phyloP scores from a whole-genome alignment of 2,113 vertebrate species.

The Cepphus grylle region DNA sequence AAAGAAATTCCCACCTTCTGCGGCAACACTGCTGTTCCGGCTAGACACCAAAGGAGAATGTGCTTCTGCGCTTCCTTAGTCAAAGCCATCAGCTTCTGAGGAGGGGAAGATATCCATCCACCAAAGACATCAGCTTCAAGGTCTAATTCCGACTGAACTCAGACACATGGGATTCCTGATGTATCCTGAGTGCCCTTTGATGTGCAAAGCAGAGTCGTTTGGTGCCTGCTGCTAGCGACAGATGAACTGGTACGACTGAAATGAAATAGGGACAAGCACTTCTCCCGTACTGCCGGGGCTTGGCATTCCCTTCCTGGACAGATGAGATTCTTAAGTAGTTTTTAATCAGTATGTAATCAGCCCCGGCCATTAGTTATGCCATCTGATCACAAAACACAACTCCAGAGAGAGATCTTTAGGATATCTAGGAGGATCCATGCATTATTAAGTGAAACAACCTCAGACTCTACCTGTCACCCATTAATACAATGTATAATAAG shows the following conservation, averaged over 20 bases:
- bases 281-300: background rate
- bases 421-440: background rate
- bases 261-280: background rate
- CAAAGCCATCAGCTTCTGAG: background rate
- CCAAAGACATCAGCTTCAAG: background rate
- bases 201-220: background rate
- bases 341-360: slow-evolving; percentile 36
- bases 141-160: background rate
- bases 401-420: background rate
- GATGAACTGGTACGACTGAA: background rate
- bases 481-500: background rate
- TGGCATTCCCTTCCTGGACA: background rate
- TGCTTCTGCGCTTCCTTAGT: background rate
- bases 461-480: background rate
- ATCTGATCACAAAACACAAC: slow-evolving; percentile 28
- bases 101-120: background rate
- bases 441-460: slow-evolving; percentile 31
- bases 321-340: background rate
- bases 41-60: background rate
- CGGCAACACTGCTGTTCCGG: background rate
- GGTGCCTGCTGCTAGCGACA: background rate
- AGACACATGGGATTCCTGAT: background rate
- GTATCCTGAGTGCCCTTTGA: background rate
- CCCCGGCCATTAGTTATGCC: background rate
- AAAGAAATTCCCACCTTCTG: background rate